Base-by-base conservation (phyloP, 2,888 invertebrate genomes). In the Drosophila ezoana region DNA sequence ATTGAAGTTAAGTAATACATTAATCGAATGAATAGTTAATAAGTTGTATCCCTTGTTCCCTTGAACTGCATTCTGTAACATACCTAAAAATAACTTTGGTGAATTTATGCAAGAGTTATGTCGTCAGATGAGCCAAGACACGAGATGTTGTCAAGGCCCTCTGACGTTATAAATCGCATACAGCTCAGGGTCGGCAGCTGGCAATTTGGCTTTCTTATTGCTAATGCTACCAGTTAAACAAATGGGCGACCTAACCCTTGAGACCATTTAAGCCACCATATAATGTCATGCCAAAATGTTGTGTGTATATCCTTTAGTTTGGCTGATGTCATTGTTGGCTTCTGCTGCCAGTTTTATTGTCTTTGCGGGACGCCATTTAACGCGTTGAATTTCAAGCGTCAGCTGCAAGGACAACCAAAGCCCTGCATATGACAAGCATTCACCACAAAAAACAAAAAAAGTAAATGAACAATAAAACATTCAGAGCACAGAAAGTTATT, bases 311-410 rank as follows among this genome's bases (percentile, higher is more conserved):
- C 20, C 16, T 47, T 28, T 28, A 14, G 51, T 20, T 32, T 9
- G 28, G 59, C 87, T 81, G 81, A 81, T 87, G 87, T 81, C 81
- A 81, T 72, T 66, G 51, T 38, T 53, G 59, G 16, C 57, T 51
- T 65, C 45, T 57, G 67, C 62, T 51, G 61, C 43, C 57, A 20
- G 37, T 61, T 79, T 82, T 79, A 79, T 86, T 75, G 72, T 67
- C 59, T 53, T 35, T 52, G 44, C 43, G 52, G 61, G 60, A 58
- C 60, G 45, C 51, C 57, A 59, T 59, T 54, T 53, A 32, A 18
- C 11, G 57, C 57, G 28, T 20, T 47, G 40, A 40, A 72, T 58
- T 53, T 60, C 33, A 37, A 47, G 51, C 49, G 53, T 61, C 54
- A 44, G 76, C 61, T 57, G 64, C 63, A 64, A 63, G 76, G 65